phyloP scores from a whole-genome alignment of 2,113 vertebrate species.

The Meriones unguiculatus region DNA sequence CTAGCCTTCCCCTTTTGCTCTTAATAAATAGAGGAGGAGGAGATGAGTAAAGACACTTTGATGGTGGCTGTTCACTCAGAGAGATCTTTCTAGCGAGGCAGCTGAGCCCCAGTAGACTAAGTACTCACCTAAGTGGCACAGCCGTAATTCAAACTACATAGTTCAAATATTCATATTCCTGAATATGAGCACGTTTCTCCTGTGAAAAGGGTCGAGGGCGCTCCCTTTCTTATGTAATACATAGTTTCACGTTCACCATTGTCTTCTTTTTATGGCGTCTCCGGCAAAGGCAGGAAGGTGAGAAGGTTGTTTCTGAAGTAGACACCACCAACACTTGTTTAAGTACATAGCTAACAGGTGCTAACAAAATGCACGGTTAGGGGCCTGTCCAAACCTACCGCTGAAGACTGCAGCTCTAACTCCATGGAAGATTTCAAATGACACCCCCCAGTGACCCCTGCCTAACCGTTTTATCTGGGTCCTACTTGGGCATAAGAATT shows the following conservation, averaged over 20 bases:
- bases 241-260: not conserved
- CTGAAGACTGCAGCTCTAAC: not conserved
- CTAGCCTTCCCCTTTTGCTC: not conserved
- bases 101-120: not conserved
- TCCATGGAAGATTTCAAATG: not conserved
- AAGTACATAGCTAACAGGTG: not conserved
- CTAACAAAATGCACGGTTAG: not conserved
- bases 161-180: too few relatives aligned
- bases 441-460: not conserved
- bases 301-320: not conserved
- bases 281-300: not conserved
- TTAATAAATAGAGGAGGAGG: constrained; percentile 14
- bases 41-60: not conserved
- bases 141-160: not conserved
- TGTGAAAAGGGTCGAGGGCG: not conserved
- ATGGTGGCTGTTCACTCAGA: not conserved
- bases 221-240: not conserved
- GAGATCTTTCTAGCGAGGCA: constrained; percentile 7
- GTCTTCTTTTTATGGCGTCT: not conserved
- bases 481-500: constrained; percentile 35
- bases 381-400: not conserved
- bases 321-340: not conserved
- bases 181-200: not conserved
- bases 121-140: not conserved
- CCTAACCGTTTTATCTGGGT: not conserved